phyloP scores from a whole-genome alignment of 1,140 invertebrate species.

The Metopolophium dirhodum region DNA sequence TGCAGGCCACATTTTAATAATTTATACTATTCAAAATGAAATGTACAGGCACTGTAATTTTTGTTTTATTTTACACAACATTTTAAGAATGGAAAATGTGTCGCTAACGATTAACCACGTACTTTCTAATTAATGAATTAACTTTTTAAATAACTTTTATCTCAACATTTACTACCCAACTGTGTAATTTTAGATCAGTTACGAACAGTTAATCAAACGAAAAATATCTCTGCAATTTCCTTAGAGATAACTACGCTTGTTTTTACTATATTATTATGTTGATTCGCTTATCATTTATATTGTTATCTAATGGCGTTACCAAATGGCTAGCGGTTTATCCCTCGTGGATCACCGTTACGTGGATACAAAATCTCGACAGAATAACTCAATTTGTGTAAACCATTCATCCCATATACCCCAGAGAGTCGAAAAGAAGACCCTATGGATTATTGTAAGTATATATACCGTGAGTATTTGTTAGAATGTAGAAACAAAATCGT shows the following conservation, averaged over 20 bases:
- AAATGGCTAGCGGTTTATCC: conserved; percentile 26
- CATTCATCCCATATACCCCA: not conserved
- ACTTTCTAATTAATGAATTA: not conserved
- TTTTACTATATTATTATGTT: conserved; percentile 7
- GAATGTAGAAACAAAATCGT: conserved; percentile 44
- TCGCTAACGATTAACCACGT: not conserved
- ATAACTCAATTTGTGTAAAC: conserved; percentile 45
- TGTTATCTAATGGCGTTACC: conserved; percentile 17
- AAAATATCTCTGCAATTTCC: not conserved
- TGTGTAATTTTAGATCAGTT: not conserved
- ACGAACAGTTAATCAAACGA: not conserved
- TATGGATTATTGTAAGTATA: not conserved
- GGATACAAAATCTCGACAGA: conserved; percentile 36
- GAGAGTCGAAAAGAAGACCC: conserved; percentile 18
- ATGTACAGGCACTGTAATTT: not conserved
- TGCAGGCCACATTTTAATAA: not conserved
- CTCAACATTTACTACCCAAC: not conserved
- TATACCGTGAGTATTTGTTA: not conserved
- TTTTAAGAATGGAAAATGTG: not conserved
- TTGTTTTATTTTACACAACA: not conserved
- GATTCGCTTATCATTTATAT: conserved; percentile 24
- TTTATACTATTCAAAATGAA: not conserved
- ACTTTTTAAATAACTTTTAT: not conserved
- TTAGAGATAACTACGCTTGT: not conserved
- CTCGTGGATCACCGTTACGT: not conserved